A percentile compares a stretch with the other conserved stretches of the same genome.
These are phyloP conservation scores for Cyprinodon variegatus DNA, from an alignment of 2,113 vertebrate genomes.

Conservation along the genomic window DNA sequence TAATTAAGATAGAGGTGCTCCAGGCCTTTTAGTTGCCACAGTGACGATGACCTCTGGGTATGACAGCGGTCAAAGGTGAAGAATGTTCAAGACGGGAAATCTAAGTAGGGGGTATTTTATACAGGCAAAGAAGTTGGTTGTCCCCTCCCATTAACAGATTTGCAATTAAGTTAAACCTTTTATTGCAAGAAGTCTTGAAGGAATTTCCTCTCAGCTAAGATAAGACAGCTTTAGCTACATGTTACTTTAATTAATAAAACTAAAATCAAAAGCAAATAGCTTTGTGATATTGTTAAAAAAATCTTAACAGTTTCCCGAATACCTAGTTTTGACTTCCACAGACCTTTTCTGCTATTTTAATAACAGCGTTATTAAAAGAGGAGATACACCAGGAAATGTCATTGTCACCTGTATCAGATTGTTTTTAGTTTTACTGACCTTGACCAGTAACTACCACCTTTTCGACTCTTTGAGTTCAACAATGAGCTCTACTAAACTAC, in stretches of 20 bases:
- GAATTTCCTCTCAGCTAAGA: neutral
- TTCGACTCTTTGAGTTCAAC: no score
- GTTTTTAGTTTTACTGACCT: no score
- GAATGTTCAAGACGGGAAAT: conserved; percentile 69
- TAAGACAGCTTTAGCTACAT: neutral
- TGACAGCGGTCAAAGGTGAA: conserved; percentile 61
- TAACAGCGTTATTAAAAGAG: no score
- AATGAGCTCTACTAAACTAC: no score
- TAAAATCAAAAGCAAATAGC: neutral
- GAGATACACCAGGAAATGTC: no score
- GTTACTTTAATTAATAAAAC: neutral
- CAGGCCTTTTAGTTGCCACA: conserved; percentile 56
- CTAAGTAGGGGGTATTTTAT: conserved; percentile 61
- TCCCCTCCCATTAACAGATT: conserved; percentile 24
- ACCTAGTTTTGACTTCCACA: neutral
- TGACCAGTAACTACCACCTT: no score
- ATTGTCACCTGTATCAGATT: no score
- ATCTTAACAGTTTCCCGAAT: neutral
- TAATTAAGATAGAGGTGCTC: conserved; percentile 64
- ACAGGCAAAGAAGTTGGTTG: neutral
- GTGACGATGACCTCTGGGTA: conserved; percentile 54
- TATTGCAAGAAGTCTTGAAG: neutral
- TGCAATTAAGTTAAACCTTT: conserved; percentile 32
- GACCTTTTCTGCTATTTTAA: neutral
- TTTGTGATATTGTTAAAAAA: neutral